Evolutionary conservation across 1,140 invertebrate species (phyloP), one percentile per base, ranked within the genome.

Genomic region (Drosophila lacteicornis): DNA sequence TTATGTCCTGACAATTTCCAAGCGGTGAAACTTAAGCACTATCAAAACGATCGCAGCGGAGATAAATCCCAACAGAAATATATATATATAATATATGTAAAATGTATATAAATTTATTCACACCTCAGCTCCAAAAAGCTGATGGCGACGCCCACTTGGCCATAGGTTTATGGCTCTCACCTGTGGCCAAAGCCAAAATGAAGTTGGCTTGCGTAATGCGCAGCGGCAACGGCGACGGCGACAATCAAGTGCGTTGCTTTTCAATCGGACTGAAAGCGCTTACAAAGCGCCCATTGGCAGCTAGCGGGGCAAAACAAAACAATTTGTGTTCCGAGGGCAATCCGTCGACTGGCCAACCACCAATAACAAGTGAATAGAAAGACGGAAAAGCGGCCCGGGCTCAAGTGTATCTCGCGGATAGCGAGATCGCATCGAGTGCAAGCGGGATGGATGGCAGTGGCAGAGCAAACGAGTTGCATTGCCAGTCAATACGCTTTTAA

Each of bases 401-500:
- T 70, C 51, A 42, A 69, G 65, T 62, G 62, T 69, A 69, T 56
- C 38, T 53, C 47, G 17, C 33, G 49, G 63, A 68, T 78, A 69
- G 27, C 36, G 17, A 53, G n/a, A 40, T 58, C 40, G 59, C 65
- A 76, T 86, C 60, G 33, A 75, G 85, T 71, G 70, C 59, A 61
- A 84, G 77, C 66, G 85, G 67, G 85, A 88, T 42, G 62, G 83
- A 22, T 53, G 22, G 61, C 27, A n/a, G 30, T 50, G 22, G 61
- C 27, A 13, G 30, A 43, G 42, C 58, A 70, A 78, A 63, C 75
- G 38, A 49, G 76, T 65, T 73, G 80, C 80, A 87, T 60, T 86
- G 71, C 71, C 82, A 88, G 75, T 88, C 85, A 88, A 88, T 88
- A 88, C 68, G 86, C 85, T 91, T 88, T 88, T 88, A 88, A 88